Conservation (phyloP, 2,888 invertebrate genomes). For the Hoplodrina ambigua region DNA sequence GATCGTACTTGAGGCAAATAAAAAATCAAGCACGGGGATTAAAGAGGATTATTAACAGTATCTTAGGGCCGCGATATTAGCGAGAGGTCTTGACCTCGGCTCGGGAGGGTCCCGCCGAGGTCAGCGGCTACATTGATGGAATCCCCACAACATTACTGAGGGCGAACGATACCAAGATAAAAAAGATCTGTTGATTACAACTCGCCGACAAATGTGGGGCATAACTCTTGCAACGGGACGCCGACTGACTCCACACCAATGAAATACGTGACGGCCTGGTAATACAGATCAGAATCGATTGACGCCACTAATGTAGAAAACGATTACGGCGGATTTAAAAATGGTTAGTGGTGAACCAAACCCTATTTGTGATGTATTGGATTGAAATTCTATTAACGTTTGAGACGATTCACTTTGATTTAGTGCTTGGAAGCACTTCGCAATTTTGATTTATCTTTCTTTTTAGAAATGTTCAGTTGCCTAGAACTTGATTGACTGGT, state of each 20-base stretch:
- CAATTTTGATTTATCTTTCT: conserved; percentile 33
- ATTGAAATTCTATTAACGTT: conserved; percentile 59
- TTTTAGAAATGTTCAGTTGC: conserved; percentile 29
- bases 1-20: conserved; percentile 43
- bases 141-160: conserved; percentile 60
- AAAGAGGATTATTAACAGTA: conserved; percentile 56
- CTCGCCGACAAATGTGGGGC: conserved; percentile 75
- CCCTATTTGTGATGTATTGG: conserved; percentile 64
- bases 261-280: conserved; percentile 65
- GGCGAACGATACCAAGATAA: conserved; percentile 67
- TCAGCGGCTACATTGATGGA: conserved; percentile 57
- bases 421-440: conserved; percentile 31
- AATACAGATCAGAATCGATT: conserved; percentile 58
- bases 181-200: conserved; percentile 74
- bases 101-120: conserved; percentile 47
- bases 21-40: conserved; percentile 46
- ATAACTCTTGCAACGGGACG: conserved; percentile 71
- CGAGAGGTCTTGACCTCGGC: conserved; percentile 43
- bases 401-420: conserved; percentile 48
- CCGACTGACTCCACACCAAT: conserved; percentile 62
- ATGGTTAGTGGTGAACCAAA: conserved; percentile 64
- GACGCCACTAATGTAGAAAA: conserved; percentile 55
- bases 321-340: conserved; percentile 65
- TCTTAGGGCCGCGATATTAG: conserved; percentile 50
- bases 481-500: conserved; percentile 29